A percentile compares a stretch with the other conserved stretches of the same genome.
These are phyloP conservation scores for Drusus annulatus DNA, from an alignment of 1,140 invertebrate species.

Conservation along the genomic window DNA sequence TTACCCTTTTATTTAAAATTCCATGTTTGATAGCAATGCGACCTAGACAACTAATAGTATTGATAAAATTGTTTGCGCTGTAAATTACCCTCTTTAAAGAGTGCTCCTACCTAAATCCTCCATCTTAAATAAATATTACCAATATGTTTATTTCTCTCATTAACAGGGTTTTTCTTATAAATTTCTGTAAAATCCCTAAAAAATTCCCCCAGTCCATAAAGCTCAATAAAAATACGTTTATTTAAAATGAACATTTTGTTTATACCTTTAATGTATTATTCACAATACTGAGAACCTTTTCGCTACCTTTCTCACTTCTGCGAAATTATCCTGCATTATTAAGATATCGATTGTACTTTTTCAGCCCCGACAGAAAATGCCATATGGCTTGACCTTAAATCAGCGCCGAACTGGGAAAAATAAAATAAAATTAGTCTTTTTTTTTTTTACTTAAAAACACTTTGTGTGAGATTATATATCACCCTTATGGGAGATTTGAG, in stretches of 20 bases:
- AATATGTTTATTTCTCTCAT: too few relatives aligned
- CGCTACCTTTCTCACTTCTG: not conserved
- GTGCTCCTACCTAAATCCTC: too few relatives aligned
- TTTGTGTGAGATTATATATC: too few relatives aligned
- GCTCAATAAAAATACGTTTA: not conserved
- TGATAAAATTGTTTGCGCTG: too few relatives aligned
- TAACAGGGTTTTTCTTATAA: not conserved
- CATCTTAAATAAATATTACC: too few relatives aligned
- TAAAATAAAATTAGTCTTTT: too few relatives aligned
- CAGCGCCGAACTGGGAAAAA: not conserved
- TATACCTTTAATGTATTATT: conserved; percentile 20
- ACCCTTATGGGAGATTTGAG: too few relatives aligned
- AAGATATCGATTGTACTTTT: conserved; percentile 3
- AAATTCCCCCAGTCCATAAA: not conserved
- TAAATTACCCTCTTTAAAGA: too few relatives aligned
- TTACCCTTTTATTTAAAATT: too few relatives aligned
- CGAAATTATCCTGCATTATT: conserved; percentile 12
- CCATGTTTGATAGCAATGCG: too few relatives aligned
- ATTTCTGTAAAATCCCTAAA: not conserved
- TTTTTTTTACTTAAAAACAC: not conserved
- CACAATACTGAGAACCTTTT: not conserved
- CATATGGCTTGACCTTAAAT: conserved; percentile 6
- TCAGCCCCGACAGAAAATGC: not conserved
- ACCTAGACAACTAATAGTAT: too few relatives aligned
- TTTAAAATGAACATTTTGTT: not conserved